Base-by-base conservation (phyloP, 2,888 invertebrate genomes). In the Adelphocoris suturalis region DNA sequence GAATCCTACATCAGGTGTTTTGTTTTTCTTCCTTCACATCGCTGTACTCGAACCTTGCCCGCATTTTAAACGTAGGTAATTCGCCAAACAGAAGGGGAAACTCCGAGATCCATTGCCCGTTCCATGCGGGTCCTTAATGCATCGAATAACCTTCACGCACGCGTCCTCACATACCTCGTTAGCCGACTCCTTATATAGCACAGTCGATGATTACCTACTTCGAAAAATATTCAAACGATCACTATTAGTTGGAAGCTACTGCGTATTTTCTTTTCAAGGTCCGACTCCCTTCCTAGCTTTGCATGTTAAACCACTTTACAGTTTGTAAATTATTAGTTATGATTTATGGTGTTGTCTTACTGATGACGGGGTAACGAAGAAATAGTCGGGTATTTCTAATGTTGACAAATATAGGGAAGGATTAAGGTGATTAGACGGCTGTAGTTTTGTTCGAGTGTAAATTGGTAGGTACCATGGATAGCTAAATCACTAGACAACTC, bases 81-180 rank as follows among this genome's bases (percentile, higher is more conserved):
- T 68, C 27, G 12, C 68, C 19, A 57, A 57, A 57, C n/a, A 11
- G 11, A 19, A 11, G 19, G 23, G 68, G 4, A 52, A 13, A 1
- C 12, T 3, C 2, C 23, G 68, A 13, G 68, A 68, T 68, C 23
- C 68, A 23, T 68, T 23, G 68, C 68, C 23, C 16, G 16, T 14
- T n/a, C n/a, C 9, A 68, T 68, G 68, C 68, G 68, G 68, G 68
- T 23, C 19, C 27, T 23, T 68, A 68, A 68, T 68, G 68, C 68
- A 68, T 23, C 68, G 5, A 68, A 19, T 68, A 68, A 68, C 68
- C 68, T 68, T 23, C 61, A 19, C 61, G n/a, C 61, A 52, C 52
- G 12, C 52, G 52, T 52, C 16, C 52, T n/a, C 57, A 57, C 57
- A n/a, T n/a, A 23, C 5, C 68, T 68, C 23, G 68, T 68, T 68